These are phyloP conservation scores for Penaeus chinensis DNA, from an alignment of 1,140 invertebrate genomes.

Conservation along the genomic window DNA sequence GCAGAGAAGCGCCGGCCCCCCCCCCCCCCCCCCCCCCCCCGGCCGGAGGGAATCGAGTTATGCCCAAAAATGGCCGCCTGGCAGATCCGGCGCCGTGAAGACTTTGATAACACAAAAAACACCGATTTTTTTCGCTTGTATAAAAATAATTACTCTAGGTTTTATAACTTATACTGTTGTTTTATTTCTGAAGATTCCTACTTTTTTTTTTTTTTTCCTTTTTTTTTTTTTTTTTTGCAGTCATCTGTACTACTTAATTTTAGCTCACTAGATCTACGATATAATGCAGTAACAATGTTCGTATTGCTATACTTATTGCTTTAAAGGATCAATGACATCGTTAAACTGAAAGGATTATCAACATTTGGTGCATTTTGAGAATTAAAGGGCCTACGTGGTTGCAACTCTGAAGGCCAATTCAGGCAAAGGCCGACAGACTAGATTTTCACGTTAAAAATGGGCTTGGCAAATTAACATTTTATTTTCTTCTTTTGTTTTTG, in stretches of 20 bases:
- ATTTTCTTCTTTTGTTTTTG: too few species aligned
- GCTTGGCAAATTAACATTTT: too few species aligned
- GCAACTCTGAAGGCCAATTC: too few species aligned
- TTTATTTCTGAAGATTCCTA: conserved; percentile 15
- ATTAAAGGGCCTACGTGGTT: too few species aligned
- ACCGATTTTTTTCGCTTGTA: conserved; percentile 36
- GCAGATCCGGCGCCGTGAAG: too few species aligned
- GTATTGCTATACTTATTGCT: conserved; percentile 46
- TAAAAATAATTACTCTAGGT: conserved; percentile 47
- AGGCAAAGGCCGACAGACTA: too few species aligned
- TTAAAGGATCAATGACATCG: conserved; percentile 32
- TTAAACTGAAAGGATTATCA: neutral
- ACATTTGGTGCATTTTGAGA: too few species aligned
- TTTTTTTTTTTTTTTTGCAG: neutral
- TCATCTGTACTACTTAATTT: neutral
- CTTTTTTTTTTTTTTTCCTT: conserved; percentile 4
- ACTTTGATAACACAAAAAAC: conserved; percentile 22
- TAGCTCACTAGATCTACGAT: conserved; percentile 26
- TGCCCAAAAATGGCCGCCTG: too few species aligned
- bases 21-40: too few species aligned
- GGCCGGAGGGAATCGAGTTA: too few species aligned
- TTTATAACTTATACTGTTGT: conserved; percentile 27
- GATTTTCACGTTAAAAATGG: too few species aligned
- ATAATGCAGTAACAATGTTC: conserved; percentile 38
- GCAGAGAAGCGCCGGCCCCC: too few species aligned